A percentile compares a stretch with the other conserved stretches of the same genome.
phyloP scores from a whole-genome alignment of 2,888 invertebrate genomes.

The Cheilosia scutellata region DNA sequence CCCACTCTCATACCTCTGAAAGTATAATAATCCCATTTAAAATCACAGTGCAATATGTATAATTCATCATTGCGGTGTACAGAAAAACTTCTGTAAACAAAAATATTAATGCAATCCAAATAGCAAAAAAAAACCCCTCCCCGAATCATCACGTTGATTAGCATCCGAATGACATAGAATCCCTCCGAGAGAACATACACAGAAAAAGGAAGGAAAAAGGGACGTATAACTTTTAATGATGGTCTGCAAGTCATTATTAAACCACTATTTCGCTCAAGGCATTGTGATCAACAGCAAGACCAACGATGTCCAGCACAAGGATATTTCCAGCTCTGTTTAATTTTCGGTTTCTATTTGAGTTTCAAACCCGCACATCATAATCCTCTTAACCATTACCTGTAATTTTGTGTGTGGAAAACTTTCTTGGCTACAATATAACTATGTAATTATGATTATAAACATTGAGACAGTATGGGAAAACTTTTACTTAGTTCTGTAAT shows the following conservation, averaged over 20 bases:
- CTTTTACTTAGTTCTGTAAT: neutral
- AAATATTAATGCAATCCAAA: slow-evolving; percentile 22
- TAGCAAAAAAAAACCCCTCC: neutral
- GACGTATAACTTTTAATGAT: slow-evolving; percentile 64
- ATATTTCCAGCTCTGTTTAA: neutral
- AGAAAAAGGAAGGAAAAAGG: neutral
- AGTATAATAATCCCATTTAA: slow-evolving; percentile 16
- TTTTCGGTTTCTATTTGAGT: slow-evolving; percentile 1
- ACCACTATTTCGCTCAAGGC: slow-evolving; percentile 16
- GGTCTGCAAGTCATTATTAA: slow-evolving; percentile 44
- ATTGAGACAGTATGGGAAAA: neutral
- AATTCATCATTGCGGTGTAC: neutral
- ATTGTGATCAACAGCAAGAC: neutral
- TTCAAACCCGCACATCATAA: neutral
- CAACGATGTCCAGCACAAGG: slow-evolving; percentile 1
- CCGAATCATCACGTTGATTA: slow-evolving; percentile 12
- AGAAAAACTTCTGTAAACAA: neutral
- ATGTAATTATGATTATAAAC: neutral
- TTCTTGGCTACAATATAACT: neutral
- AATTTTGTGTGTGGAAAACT: neutral
- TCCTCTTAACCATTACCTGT: slow-evolving; percentile 6
- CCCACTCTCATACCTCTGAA: neutral
- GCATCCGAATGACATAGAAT: slow-evolving; percentile 5
- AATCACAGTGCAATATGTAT: neutral
- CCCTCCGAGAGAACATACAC: neutral